Conservation (phyloP, 2,113 vertebrate genomes). For the Calonectris borealis region DNA sequence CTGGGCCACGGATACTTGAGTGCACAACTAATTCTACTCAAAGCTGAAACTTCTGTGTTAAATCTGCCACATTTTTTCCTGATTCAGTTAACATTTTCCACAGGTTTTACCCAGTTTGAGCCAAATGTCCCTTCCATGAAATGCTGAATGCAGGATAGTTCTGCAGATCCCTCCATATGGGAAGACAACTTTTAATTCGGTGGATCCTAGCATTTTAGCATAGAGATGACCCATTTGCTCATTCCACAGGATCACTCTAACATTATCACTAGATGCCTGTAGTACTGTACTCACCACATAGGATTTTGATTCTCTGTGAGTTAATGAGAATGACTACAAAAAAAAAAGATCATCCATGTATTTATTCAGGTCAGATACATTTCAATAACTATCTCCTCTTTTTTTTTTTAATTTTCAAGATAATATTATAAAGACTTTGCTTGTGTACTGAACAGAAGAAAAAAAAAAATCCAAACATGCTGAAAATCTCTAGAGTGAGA, state of each 20-base stretch:
- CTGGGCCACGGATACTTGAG: background rate
- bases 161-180: background rate
- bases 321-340: background rate
- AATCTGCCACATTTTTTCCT: background rate
- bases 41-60: background rate
- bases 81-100: background rate
- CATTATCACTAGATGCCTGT: background rate
- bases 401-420: background rate
- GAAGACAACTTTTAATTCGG: background rate
- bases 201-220: background rate
- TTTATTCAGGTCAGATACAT: background rate
- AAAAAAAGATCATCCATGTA: background rate
- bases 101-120: background rate
- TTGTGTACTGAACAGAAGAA: background rate
- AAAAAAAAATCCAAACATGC: background rate
- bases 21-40: background rate
- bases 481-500: background rate
- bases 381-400: background rate
- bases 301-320: background rate
- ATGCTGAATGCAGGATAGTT: background rate
- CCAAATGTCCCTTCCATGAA: background rate
- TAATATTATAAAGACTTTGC: background rate
- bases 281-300: background rate
- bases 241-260: background rate
- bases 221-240: background rate